These are phyloP conservation scores for Tetheella fluctuosa DNA, from an alignment of 2,888 invertebrate genomes.

Conservation along the genomic window DNA sequence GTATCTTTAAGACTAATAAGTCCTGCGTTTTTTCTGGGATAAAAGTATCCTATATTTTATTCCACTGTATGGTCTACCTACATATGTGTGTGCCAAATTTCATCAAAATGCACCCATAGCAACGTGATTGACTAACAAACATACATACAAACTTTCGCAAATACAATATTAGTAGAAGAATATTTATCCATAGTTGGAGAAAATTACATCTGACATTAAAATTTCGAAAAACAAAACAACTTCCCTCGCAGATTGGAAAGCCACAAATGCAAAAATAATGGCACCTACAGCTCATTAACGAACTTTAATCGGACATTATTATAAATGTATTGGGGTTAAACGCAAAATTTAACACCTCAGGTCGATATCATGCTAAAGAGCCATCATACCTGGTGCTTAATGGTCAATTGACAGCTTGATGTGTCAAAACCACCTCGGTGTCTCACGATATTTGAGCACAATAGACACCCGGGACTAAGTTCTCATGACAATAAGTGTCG, in stretches of 20 bases:
- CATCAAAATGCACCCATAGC: too few species aligned
- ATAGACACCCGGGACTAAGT: constrained; percentile 24
- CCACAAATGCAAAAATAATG: constrained; percentile 43
- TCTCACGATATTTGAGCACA: constrained; percentile 38
- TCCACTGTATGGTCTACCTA: too few species aligned
- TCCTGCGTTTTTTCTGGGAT: too few species aligned
- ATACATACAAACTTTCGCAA: background rate
- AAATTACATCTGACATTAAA: background rate
- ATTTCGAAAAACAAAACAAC: background rate
- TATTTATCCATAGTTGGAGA: background rate
- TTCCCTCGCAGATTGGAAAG: constrained; percentile 31
- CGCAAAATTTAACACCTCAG: constrained; percentile 19
- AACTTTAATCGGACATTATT: constrained; percentile 30
- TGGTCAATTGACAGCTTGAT: constrained; percentile 25
- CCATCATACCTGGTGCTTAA: constrained; percentile 17
- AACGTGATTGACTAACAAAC: too few species aligned
- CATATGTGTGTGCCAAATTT: too few species aligned
- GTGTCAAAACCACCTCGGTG: constrained; percentile 32
- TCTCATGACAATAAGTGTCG: constrained; percentile 40
- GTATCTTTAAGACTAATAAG: too few species aligned
- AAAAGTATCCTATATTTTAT: too few species aligned
- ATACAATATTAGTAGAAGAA: too few species aligned
- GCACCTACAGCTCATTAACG: constrained; percentile 12
- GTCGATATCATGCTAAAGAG: constrained; percentile 22
- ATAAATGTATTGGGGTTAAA: constrained; percentile 24